Conservation (phyloP, 2,888 invertebrate genomes). For the Drosophila fungiperda region DNA sequence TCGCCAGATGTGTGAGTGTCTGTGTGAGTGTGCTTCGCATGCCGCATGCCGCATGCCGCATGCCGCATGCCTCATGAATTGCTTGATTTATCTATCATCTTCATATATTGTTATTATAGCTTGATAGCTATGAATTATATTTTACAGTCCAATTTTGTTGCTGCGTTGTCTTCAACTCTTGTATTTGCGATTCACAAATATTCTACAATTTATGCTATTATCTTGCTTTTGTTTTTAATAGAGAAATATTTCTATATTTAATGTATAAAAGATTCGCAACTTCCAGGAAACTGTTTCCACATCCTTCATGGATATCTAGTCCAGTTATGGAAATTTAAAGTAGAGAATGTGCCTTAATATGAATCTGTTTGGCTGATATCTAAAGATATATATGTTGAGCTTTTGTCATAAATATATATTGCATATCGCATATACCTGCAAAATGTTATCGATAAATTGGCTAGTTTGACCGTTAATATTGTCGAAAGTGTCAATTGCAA, state of each 20-base stretch:
- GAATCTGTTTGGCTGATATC: neutral
- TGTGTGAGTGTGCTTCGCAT: constrained; percentile 16
- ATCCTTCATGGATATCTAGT: neutral
- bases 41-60: constrained; percentile 23
- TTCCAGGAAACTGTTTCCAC: neutral
- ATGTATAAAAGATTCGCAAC: neutral
- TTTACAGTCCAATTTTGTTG: constrained; percentile 15
- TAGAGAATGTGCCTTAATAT: neutral
- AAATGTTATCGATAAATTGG: constrained; percentile 24
- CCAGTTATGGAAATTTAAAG: neutral
- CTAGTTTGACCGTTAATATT: constrained; percentile 2
- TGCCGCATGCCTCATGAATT: constrained; percentile 17
- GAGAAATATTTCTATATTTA: neutral
- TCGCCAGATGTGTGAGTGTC: constrained; percentile 24
- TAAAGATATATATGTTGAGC: neutral
- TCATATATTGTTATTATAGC: constrained; percentile 26
- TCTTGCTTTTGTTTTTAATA: neutral
- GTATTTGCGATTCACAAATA: neutral
- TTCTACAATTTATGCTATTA: neutral
- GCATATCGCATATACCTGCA: neutral
- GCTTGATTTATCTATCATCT: constrained; percentile 12
- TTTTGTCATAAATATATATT: neutral
- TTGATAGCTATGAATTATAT: constrained; percentile 23
- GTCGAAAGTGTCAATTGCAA: constrained; percentile 10
- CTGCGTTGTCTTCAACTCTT: neutral